These are phyloP conservation scores for Venusia cambrica DNA, from an alignment of 2,888 invertebrate genomes.

Conservation along the genomic window DNA sequence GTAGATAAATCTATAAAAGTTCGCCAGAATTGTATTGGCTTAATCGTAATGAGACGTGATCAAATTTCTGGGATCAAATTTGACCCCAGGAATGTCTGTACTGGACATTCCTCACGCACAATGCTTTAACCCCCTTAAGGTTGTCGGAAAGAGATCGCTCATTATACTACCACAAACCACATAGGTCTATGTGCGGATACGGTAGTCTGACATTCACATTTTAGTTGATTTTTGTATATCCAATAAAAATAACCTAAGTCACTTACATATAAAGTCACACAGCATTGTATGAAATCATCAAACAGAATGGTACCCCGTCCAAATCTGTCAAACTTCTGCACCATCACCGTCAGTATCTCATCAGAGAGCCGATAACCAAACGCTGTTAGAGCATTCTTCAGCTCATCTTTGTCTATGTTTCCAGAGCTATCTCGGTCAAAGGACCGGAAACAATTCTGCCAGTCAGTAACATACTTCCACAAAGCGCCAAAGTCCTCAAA, in stretches of 20 bases:
- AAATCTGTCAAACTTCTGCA: constrained; percentile 96
- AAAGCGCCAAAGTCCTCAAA: constrained; percentile 97
- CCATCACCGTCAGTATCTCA: constrained; percentile 87
- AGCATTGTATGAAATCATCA: constrained; percentile 99
- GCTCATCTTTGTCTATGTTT: constrained; percentile 93
- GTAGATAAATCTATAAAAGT: too few species aligned
- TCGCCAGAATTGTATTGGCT: too few species aligned
- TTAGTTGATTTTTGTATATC: too few species aligned
- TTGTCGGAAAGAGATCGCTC: too few species aligned
- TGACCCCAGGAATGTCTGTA: too few species aligned
- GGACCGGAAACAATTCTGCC: constrained; percentile 97
- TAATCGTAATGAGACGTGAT: too few species aligned
- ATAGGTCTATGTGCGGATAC: too few species aligned
- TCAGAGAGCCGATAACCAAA: constrained; percentile 96
- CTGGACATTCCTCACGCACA: too few species aligned
- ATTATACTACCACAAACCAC: too few species aligned
- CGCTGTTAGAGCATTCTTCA: constrained; percentile 93
- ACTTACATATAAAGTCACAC: constrained; percentile 95
- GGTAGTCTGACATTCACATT: too few species aligned
- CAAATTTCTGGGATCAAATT: too few species aligned
- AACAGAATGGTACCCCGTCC: constrained; percentile 96
- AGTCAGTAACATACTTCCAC: constrained; percentile 99
- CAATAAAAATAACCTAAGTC: constrained; percentile 12
- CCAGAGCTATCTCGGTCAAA: constrained; percentile 97
- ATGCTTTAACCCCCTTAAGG: too few species aligned